Conservation (phyloP, 2,113 vertebrate species). For the Ifrita kowaldi region DNA sequence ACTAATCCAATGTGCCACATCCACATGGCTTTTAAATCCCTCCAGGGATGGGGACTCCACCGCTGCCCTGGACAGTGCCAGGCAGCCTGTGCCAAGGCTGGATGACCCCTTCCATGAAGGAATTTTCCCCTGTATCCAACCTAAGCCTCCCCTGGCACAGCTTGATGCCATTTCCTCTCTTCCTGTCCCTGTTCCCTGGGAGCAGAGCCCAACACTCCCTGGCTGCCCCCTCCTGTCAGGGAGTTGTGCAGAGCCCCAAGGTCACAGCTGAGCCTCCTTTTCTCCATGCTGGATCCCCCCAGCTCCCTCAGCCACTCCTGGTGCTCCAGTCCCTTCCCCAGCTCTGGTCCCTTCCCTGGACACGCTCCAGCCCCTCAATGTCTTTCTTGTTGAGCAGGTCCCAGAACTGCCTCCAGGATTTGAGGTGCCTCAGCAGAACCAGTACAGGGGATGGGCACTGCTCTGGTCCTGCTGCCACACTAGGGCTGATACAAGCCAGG, state of each 20-base stretch:
- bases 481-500: not conserved
- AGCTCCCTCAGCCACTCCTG: not conserved
- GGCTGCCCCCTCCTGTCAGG: not conserved
- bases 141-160: not conserved
- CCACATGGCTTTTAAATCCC: not conserved
- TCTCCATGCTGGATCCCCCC: not conserved
- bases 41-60: not conserved
- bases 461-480: not conserved
- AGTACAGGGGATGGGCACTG: not conserved
- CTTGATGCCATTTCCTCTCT: not conserved
- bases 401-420: not conserved
- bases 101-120: not conserved
- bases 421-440: not conserved
- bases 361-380: not conserved
- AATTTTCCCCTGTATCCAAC: not conserved
- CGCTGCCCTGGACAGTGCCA: not conserved
- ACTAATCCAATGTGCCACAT: not conserved
- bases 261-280: not conserved
- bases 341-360: not conserved
- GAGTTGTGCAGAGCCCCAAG: not conserved
- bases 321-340: not conserved
- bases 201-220: not conserved
- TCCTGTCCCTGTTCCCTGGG: not conserved
- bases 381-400: too few relatives aligned
- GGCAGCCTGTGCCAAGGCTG: not conserved